Percentiles rank a stretch among this genome's conserved stretches.
Evolutionary conservation across 2,113 vertebrate genomes (phyloP).

Genomic region (Crotalus horridus): DNA sequence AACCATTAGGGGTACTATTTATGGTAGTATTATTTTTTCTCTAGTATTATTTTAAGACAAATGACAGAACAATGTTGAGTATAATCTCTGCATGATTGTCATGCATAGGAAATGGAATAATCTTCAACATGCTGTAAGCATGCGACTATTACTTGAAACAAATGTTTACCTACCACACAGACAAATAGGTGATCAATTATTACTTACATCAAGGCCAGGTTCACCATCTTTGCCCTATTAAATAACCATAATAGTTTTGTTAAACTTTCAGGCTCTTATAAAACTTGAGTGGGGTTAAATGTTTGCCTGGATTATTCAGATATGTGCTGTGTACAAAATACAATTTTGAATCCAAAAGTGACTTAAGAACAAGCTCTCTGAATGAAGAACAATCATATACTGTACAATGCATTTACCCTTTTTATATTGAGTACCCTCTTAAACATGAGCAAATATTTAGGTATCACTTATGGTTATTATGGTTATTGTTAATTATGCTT

Average conservation of each 20-base stretch:
- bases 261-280: constrained; percentile 42
- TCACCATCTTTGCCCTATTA: constrained; percentile 92
- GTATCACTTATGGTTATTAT: background rate
- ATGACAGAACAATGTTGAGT: constrained; percentile 25
- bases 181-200: constrained; percentile 38
- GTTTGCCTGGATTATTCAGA: background rate
- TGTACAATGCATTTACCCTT: background rate
- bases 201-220: constrained; percentile 96
- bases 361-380: background rate
- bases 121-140: constrained; percentile 16
- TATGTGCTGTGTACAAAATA: background rate
- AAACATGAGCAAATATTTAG: background rate
- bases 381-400: background rate
- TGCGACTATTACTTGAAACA: constrained; percentile 12
- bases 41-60: constrained; percentile 16
- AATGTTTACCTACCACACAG: constrained; percentile 39
- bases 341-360: background rate
- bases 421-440: background rate
- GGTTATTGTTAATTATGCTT: background rate
- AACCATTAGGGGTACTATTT: background rate
- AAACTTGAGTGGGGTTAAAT: background rate
- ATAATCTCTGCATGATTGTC: constrained; percentile 20
- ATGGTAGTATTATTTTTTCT: background rate
- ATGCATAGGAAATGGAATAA: constrained; percentile 26
- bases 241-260: constrained; percentile 69